phyloP scores from a whole-genome alignment of 1,140 invertebrate genomes.

The Pseudomyrmex gracilis region DNA sequence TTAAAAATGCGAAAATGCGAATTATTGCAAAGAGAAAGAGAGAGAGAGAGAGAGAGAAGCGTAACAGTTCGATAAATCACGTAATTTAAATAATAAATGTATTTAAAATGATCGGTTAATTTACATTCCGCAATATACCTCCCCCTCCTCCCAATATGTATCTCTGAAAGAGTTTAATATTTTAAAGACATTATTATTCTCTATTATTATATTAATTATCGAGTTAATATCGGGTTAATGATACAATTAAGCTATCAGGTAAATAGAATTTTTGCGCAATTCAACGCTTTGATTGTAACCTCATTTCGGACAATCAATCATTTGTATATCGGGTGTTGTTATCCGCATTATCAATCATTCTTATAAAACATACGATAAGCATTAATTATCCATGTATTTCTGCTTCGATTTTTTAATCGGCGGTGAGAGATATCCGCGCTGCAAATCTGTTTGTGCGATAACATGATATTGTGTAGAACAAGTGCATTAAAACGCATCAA shows the following conservation, averaged over 20 bases:
- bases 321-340: constrained; percentile 42
- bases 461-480: neutral
- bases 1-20: constrained; percentile 43
- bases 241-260: constrained; percentile 53
- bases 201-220: constrained; percentile 57
- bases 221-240: constrained; percentile 53
- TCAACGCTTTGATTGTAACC: constrained; percentile 42
- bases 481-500: neutral
- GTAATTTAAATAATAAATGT: constrained; percentile 56
- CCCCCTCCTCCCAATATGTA: neutral
- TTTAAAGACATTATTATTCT: constrained; percentile 50
- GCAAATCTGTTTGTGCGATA: neutral
- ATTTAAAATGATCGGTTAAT: constrained; percentile 20
- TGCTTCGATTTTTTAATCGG: constrained; percentile 8
- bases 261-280: constrained; percentile 51
- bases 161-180: constrained; percentile 57
- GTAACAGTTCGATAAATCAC: constrained; percentile 49
- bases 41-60: neutral
- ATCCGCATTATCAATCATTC: constrained; percentile 52
- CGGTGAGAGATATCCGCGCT: neutral
- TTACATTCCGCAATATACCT: constrained; percentile 27
- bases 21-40: constrained; percentile 17
- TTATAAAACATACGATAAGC: constrained; percentile 39
- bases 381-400: constrained; percentile 34
- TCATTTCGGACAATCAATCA: constrained; percentile 58